Evolutionary conservation across 2,113 vertebrate species (phyloP), one percentile per base, ranked within the genome.

Genomic region (Scolopax mira): DNA sequence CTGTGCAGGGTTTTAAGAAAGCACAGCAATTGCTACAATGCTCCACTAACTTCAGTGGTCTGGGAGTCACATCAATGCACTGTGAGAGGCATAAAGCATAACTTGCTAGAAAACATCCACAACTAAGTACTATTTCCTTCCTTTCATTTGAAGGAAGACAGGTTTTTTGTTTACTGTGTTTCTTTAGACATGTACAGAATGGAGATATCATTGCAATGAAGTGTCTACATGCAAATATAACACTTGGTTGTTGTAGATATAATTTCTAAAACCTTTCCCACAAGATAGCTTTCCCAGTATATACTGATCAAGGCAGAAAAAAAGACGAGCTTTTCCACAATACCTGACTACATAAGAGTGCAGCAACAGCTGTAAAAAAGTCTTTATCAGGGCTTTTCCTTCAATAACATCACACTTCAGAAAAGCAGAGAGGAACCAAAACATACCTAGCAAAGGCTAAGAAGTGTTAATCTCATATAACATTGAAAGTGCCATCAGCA

Each of bases 391-490:
- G 35, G 42, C 13, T 92, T 91, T 92, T 9, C 35, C 21, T 89
- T 81, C 80, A 93, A 78, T 28, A 78, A 18, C 41, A 51, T 83
- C 66, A 46, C 57, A 60, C 64, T 90, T 91, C 25, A 88, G 46
- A 66, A 94, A 89, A 67, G 22, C 31, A 46, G 22, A 60, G 41
- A 95, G 71, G 90, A 90, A 79, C 39, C 90, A 89, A 92, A 89
- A 11, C 23, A 87, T 77, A 91, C 7, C 31, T 79, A 89, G 13
- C 35, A 87, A 89, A 89, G 57, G 61, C 74, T 91, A 81, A 33
- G 51, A 84, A 91, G 65, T 84, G 66, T 57, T 95, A 89, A 89
- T 84, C 84, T 95, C 81, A 79, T 27, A 49, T n/a, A 79, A 11
- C 23, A 44, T 75, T 85, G 77, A 75, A 85, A 79, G 37, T 75